Base-by-base conservation (phyloP, 2,888 invertebrate species). In the Atrina japonica region DNA sequence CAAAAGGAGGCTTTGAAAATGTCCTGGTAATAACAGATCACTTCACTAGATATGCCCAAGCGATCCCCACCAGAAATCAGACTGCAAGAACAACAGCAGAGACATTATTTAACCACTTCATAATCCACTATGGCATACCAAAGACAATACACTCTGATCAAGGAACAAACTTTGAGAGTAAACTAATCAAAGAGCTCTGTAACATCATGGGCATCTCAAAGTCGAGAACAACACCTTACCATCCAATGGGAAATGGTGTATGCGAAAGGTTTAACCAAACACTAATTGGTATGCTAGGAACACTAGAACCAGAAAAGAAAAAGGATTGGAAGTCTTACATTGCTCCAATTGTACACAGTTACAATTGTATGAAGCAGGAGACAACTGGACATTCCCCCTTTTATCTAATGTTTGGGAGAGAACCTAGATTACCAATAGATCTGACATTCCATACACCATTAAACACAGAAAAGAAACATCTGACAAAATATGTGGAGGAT, bases 201-300 rank as follows among this genome's bases (percentile, higher is more conserved):
- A 14, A 47, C 6, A 25, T 72, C 11, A 43, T 41, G 7, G 69
- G 69, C 1, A 71, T 73, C 23, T 47, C 60, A n/a, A 77, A 76
- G 56, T 63, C 61, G 0, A 43, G 70, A 14, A 74, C 78, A 0
- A 68, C 73, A 43, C 66, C 69, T 21, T 76, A 76, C 27, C 78
- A 78, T 61, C 77, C 76, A 0, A 63, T 63, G 43, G 76, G 78
- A 3, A 80, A 76, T 67, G 79, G 74, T 2, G 49, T 59, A 11
- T 35, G 35, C 11, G 35, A 35, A 11, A 45, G 70, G 18, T 73
- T 67, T 49, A 70, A 76, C 27, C 25, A 45, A 0, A 73, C 69
- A 18, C 52, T 73, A 2, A 2, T 50, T n/a, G 23, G 27, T 5
- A 50, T 55, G 9, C 7, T 55, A 1, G 55, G 55, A 27, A 75